Evolutionary conservation across 2,888 invertebrate species (phyloP), one percentile per base, ranked within the genome.

Genomic region (Neoitamus cyanurus): DNA sequence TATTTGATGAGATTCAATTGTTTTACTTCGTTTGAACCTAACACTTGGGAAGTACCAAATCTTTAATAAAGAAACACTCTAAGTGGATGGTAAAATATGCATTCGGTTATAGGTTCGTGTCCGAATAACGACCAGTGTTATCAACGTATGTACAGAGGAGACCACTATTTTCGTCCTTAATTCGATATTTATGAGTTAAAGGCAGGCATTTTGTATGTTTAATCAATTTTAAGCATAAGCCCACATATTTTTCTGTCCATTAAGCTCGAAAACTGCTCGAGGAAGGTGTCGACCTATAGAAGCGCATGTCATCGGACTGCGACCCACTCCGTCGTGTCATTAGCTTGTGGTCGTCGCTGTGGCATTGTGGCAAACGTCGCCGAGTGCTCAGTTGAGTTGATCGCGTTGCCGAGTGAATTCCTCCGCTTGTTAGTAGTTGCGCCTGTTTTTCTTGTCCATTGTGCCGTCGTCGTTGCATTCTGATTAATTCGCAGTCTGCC

Each of bases 391-490:
- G 83, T 69, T 69, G 83, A 83, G 69, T 83, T 42, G 69, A 69
- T 28, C 83, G 70, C 83, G 83, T 83, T 70, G 83, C 30, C 83
- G 37, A 37, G 83, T 69, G 70, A 83, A 69, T 83, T 83, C 42
- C 83, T 69, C 37, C 15, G 83, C 83, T 83, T 83, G 3, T 83
- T 42, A 15, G 68, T 83, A 69, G 48, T 34, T 42, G 68, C 70
- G 83, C 42, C 68, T 83, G 37, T 42, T 83, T 69, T 83, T 69
- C 82, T 82, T 37, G 83, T 83, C 37, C 31, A 34, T 83, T 36
- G 69, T 69, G 31, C 5, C 77, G 37, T 68, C 68, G 82, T 34
- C 34, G 34, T 78, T 80, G 25, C n/a, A 36, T 58, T 58, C 5
- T 58, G 1, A 80, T 80, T 80, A 58, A 80, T 80, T 80, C 58